phyloP scores from a whole-genome alignment of 2,113 vertebrate species.

The Xiphorhynchus elegans region DNA sequence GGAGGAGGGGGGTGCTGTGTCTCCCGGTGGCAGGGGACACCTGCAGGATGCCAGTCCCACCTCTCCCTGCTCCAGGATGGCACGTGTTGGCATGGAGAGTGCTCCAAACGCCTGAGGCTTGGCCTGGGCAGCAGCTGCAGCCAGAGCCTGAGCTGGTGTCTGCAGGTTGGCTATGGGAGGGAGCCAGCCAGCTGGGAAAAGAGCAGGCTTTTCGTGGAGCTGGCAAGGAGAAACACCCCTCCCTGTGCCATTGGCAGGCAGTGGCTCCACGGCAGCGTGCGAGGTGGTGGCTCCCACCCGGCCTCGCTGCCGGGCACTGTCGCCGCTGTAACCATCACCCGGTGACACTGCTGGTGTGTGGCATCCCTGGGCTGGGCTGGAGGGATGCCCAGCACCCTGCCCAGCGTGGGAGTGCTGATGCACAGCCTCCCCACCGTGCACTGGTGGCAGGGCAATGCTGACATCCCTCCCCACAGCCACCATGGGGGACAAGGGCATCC shows the following conservation, averaged over 20 bases:
- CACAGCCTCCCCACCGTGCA: neutral
- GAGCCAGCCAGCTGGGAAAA: neutral
- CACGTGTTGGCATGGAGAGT: accelerated
- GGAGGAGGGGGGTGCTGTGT: neutral
- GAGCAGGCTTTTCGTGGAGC: neutral
- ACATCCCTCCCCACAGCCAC: neutral
- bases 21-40: neutral
- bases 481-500: accelerated
- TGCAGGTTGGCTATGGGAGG: neutral
- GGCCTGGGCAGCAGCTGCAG: neutral
- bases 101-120: neutral
- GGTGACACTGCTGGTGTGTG: neutral
- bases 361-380: neutral
- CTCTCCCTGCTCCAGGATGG: neutral
- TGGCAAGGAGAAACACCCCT: neutral
- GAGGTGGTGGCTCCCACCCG: neutral
- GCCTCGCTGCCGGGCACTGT: neutral
- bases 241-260: neutral
- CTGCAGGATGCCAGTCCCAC: neutral
- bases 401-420: neutral
- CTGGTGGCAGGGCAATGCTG: accelerated
- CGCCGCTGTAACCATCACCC: accelerated
- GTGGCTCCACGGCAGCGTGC: accelerated
- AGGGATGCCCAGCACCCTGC: neutral
- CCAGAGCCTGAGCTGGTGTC: neutral